A percentile compares a stretch with the other conserved stretches of the same genome.
phyloP scores from a whole-genome alignment of 2,888 invertebrate species.

The Ctena decussata region DNA sequence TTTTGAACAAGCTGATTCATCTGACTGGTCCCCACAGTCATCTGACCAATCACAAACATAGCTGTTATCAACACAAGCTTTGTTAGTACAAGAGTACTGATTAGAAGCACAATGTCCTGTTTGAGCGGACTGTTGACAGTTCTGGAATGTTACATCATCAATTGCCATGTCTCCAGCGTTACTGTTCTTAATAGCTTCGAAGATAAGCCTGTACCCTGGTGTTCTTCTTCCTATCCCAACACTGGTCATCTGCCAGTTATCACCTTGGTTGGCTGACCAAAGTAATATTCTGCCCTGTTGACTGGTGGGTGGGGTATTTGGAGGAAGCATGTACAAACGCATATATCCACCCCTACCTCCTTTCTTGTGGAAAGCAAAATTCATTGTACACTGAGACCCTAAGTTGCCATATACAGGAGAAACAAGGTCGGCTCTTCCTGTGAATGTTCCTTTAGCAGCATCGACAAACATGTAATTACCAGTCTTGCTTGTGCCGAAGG shows the following conservation, averaged over 20 bases:
- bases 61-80: constrained; percentile 77
- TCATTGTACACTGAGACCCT: constrained; percentile 73
- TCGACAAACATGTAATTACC: constrained; percentile 83
- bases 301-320: constrained; percentile 59
- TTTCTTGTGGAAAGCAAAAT: constrained; percentile 75
- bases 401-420: constrained; percentile 76
- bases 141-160: constrained; percentile 81
- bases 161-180: constrained; percentile 77
- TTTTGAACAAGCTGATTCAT: constrained; percentile 76
- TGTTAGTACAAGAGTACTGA: constrained; percentile 76
- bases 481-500: constrained; percentile 65
- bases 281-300: constrained; percentile 61
- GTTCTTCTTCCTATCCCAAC: constrained; percentile 74
- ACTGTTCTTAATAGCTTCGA: constrained; percentile 73
- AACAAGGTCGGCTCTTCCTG: constrained; percentile 72
- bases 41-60: constrained; percentile 81
- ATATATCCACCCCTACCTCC: constrained; percentile 64
- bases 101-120: constrained; percentile 70
- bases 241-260: constrained; percentile 76
- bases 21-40: constrained; percentile 83
- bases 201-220: constrained; percentile 78
- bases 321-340: constrained; percentile 71
- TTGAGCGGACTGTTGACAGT: constrained; percentile 66
- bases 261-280: constrained; percentile 75
- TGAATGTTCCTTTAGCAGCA: constrained; percentile 72